Conservation (phyloP, 1,140 invertebrate species). For the Drosophila eugracilis region DNA sequence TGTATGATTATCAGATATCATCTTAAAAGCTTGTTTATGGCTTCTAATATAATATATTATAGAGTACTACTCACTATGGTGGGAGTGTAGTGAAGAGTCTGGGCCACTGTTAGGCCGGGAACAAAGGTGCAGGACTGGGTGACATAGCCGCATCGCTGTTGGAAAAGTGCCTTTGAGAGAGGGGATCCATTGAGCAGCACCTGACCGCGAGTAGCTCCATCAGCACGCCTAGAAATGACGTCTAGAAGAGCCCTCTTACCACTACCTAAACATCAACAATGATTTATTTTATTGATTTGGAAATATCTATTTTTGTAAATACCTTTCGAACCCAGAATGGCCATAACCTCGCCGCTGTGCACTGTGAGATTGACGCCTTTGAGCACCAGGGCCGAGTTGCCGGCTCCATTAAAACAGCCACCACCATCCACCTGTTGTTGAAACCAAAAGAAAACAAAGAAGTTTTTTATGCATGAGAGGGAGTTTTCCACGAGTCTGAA, state of each 20-base stretch:
- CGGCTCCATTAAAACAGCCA: slow-evolving; percentile 91
- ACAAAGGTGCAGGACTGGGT: slow-evolving; percentile 93
- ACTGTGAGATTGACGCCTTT: slow-evolving; percentile 96
- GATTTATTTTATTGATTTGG: neutral
- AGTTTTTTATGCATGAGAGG: slow-evolving; percentile 17
- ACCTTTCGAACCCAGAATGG: slow-evolving; percentile 96
- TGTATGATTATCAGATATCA: no score
- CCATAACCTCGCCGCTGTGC: slow-evolving; percentile 95
- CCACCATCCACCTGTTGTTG: slow-evolving; percentile 90
- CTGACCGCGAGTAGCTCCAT: slow-evolving; percentile 91
- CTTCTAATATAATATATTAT: no score
- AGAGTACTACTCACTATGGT: slow-evolving; percentile 87
- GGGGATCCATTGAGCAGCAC: slow-evolving; percentile 94
- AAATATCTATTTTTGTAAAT: slow-evolving; percentile 1
- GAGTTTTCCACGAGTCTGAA: neutral
- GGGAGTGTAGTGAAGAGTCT: slow-evolving; percentile 93
- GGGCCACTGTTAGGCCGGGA: slow-evolving; percentile 93
- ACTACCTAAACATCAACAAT: slow-evolving; percentile 87
- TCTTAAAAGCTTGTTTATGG: no score
- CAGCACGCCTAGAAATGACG: slow-evolving; percentile 92
- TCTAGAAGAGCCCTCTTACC: slow-evolving; percentile 96
- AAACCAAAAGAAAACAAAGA: slow-evolving; percentile 42
- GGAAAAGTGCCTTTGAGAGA: slow-evolving; percentile 92
- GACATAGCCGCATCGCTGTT: slow-evolving; percentile 93
- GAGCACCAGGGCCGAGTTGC: slow-evolving; percentile 93